Base-by-base conservation (phyloP, 2,113 vertebrate species). In the Vireo altiloquus region DNA sequence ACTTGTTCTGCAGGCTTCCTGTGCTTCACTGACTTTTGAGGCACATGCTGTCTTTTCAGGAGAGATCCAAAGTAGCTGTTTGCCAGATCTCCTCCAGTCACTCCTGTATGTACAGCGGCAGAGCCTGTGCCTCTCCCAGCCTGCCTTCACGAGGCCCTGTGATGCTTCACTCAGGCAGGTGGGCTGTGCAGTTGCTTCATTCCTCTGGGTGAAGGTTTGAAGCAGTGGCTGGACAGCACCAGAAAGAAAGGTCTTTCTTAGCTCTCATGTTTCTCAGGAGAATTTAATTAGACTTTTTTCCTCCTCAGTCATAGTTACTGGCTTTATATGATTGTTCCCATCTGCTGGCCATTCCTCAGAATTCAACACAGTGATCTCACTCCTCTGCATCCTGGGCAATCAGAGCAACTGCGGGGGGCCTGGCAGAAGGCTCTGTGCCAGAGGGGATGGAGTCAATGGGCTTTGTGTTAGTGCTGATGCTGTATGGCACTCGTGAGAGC, bases 271-370 rank as follows among this genome's bases (percentile, higher is more conserved):
- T 87, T 89, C 78, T 90, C 93, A 79, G 35, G 49, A 95, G 87
- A 94, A 86, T 74, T 79, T 83, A 88, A 88, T 93, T 89, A 47
- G n/a, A n/a, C 85, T 53, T 77, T 80, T 93, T 91, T 37, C 56
- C n/a, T 77, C 47, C 89, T 84, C 57, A 2, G 3, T 92, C 88
- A 90, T 94, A 66, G 77, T 94, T 95, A 53, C 92, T 12, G 21
- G 71, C 61, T 87, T 95, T 96, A 94, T 96, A 92, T 95, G 94
- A 97, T 96, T 93, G 94, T 90, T 97, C 91, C 96, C 96, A 97
- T 97, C 96, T 97, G 96, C 88, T 61, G 49, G 86, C 93, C 94
- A 85, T 92, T 95, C 82, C 80, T 95, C 79, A 93, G 68, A 93
- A 93, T 71, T 94, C 84, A 91, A 35, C 69, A 44, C 3, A 92